Percentiles rank a stretch among this genome's conserved stretches.
Conservation (phyloP, 2,113 vertebrate genomes). For the Lepus europaeus region DNA sequence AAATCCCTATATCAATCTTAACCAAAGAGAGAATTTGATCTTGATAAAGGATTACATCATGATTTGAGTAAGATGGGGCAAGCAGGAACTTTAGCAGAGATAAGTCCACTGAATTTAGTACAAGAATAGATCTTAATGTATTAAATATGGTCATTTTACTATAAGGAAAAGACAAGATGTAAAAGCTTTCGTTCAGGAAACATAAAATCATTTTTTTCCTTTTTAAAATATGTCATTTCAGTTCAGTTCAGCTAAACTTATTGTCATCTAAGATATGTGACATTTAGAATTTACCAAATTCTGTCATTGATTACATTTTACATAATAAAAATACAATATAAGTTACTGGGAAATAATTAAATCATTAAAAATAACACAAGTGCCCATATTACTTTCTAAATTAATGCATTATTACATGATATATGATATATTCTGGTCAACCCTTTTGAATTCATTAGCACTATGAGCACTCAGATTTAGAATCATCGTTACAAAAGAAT, state of each 20-base stretch:
- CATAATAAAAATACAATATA: conserved; percentile 38
- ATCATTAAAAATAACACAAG: conserved; percentile 54
- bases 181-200: neutral
- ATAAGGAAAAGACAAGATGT: neutral
- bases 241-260: conserved; percentile 42
- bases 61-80: neutral
- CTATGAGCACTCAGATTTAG: conserved; percentile 59
- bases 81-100: neutral
- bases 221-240: neutral
- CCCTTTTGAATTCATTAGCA: conserved; percentile 51
- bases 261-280: neutral
- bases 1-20: neutral
- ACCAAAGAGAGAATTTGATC: neutral
- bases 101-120: neutral
- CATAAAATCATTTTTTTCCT: conserved; percentile 13
- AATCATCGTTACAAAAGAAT: conserved; percentile 54
- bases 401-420: neutral
- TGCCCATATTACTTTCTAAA: conserved; percentile 57
- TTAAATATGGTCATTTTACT: neutral
- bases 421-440: neutral
- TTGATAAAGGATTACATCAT: neutral
- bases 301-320: conserved; percentile 52
- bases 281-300: conserved; percentile 69
- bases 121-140: neutral
- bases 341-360: conserved; percentile 37